Evolutionary conservation across 2,888 invertebrate genomes (phyloP), one percentile per base, ranked within the genome.

Genomic region (Sminthurides aquaticus): DNA sequence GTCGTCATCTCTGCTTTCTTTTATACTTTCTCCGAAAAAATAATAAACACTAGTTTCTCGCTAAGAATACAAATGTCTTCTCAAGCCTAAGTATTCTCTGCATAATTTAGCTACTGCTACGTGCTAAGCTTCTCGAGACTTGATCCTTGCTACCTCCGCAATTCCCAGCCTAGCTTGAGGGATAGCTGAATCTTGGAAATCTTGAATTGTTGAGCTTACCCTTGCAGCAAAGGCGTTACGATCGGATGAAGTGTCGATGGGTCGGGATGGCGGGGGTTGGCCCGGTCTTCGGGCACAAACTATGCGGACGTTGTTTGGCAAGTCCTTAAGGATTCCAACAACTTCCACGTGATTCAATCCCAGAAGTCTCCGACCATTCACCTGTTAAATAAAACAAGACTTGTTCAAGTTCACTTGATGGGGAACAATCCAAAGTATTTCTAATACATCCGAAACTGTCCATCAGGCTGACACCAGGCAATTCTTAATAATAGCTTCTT

Each of bases 341-440:
- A 97, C 96, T 78, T 94, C 94, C 76, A 93, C 84, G 80, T 96
- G 95, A 79, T 94, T 93, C 85, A 94, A 89, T 18, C 98, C 95
- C 66, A 92, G 82, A 60, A 94, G 80, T 66, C 89, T 85, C 77
- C 90, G 87, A 0, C 93, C 92, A 80, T 97, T 96, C 61, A 95
- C 94, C 85, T 94, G 86, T 75, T 76, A 77, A 64, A 60, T 69
- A 29, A 70, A 11, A 27, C 48, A 59, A 57, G 56, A 57, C 43
- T 26, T 28, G 15, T 52, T 48, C 59, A 66, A 62, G 49, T 48
- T 61, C 24, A 27, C 60, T n/a, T 27, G 28, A 57, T 43, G 43
- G 43, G 15, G 49, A 22, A 49, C 11, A 49, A 49, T n/a, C 18
- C 22, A n/a, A n/a, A n/a, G n/a, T n/a, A n/a, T n/a, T n/a, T n/a